Evolutionary conservation across 2,888 invertebrate species (phyloP), one percentile per base, ranked within the genome.

Genomic region (Dicyrtomina minuta): DNA sequence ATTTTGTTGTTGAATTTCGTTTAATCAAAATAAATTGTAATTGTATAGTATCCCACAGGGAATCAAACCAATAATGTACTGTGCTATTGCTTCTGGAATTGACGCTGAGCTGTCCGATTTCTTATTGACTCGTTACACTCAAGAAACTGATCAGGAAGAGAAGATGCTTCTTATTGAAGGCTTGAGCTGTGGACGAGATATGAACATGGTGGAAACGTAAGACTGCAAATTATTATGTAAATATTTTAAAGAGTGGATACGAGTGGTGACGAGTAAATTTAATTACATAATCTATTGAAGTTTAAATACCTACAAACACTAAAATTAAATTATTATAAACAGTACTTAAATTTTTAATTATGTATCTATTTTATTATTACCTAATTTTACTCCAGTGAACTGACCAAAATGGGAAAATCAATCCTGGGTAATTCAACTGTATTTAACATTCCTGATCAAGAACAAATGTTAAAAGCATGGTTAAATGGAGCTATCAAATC

Each of bases 151-250:
- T 27, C 26, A 17, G 4, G 56, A 59, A 6, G 67, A 67, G 20
- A 59, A 67, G 49, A 49, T 46, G 15, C 24, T 67, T 24, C 43
- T 67, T 1, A 17, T 67, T 39, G 59, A 67, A 49, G 67, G 67
- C 2, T 60, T 67, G 53, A 58, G 67, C 5, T 67, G 67, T 46
- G 67, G 39, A 39, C 46, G 39, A 1, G 49, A 67, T 26, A 49
- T 67, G 59, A 67, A 67, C 39, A 49, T n/a, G 22, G 27, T 67
- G 17, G n/a, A 59, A 51, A 46, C 22, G 67, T 67, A 60, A 53
- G 15, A 12, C 17, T 12, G 8, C 24, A 8, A 56, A 17, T 12
- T 51, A 15, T 51, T 15, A 6, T 17, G 51, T 6, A 17, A 43
- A 43, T 43, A 12, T 43, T 13, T 12, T 12, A 12, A 43, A 8